Percentiles rank a stretch among this genome's conserved stretches.
Evolutionary conservation across 2,888 invertebrate species (phyloP).

Genomic region (Polyommatus icarus): DNA sequence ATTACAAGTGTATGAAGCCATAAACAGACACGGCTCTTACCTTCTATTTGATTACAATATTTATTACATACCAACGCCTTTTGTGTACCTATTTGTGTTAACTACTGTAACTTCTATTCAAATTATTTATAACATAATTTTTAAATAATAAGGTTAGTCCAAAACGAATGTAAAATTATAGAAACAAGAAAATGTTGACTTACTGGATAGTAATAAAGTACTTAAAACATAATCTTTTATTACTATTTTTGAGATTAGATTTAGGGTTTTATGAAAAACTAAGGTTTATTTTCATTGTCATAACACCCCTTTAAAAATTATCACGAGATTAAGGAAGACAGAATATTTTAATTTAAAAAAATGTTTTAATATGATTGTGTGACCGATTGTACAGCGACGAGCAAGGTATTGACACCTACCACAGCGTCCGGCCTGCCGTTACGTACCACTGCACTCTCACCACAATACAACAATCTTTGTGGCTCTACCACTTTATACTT

Average conservation of each 20-base stretch:
- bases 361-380: slow-evolving; percentile 26
- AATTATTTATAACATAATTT: too few relatives aligned
- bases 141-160: too few relatives aligned
- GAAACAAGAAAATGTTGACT: neutral
- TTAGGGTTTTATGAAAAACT: too few relatives aligned
- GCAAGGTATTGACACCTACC: slow-evolving; percentile 56
- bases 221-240: neutral
- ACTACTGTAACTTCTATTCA: neutral
- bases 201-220: neutral
- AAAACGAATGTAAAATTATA: neutral
- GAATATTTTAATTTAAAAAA: neutral
- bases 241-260: too few relatives aligned
- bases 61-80: slow-evolving; percentile 33
- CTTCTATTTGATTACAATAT: slow-evolving; percentile 41
- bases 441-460: slow-evolving; percentile 56
- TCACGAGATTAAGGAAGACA: too few relatives aligned
- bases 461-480: slow-evolving; percentile 36
- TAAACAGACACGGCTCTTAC: slow-evolving; percentile 42
- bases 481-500: slow-evolving; percentile 21
- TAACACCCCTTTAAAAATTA: neutral
- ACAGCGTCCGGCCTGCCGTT: slow-evolving; percentile 64
- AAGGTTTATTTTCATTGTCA: neutral
- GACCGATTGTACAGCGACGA: slow-evolving; percentile 43
- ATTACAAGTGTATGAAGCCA: slow-evolving; percentile 44
- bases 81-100: neutral